Base-by-base conservation (phyloP, 1,140 invertebrate genomes). In the Trypoxylus dichotomus region DNA sequence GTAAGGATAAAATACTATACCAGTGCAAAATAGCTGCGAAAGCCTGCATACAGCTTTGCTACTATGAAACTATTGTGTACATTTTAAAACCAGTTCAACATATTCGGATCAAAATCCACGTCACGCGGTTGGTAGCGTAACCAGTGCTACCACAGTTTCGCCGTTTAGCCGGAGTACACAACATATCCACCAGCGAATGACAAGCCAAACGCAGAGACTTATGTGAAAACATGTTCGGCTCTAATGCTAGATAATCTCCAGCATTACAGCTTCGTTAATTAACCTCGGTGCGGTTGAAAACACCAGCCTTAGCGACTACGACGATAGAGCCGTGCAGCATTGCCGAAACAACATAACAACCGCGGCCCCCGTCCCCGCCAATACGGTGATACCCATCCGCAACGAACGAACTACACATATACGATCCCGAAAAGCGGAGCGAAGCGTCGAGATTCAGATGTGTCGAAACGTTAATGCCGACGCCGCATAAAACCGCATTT, bases 271-370 rank as follows among this genome's bases (percentile, higher is more conserved):
- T 54, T n/a, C 47, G 47, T n/a, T 54, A 54, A 54, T 54, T 54
- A 54, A 54, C 47, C 47, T n/a, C 47, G 47, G n/a, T 54, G 47
- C 47, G 47, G 47, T 43, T 43, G 42, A 54, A 54, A 54, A 54
- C 47, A 54, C 47, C 47, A 54, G 47, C 47, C 47, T 54, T 54
- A 54, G 47, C 47, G 47, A 19, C 47, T 54, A 54, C 47, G 47
- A 37, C 32, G 47, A 54, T 37, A 37, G n/a, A 11, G 42, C 42
- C 19, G 47, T 54, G 47, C 47, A 54, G 19, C 47, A 19, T 54
- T 6, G 47, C 5, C 47, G 47, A 54, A 54, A 54, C 47, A n/a
- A 54, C 15, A 54, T 15, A n/a, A 54, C 47, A 54, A 19, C 47
- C 15, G 47, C 47, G 19, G 19, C 47, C n/a, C n/a, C n/a, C n/a